Evolutionary conservation across 2,888 invertebrate genomes (phyloP), one percentile per base, ranked within the genome.

Genomic region (Portevinia maculata): DNA sequence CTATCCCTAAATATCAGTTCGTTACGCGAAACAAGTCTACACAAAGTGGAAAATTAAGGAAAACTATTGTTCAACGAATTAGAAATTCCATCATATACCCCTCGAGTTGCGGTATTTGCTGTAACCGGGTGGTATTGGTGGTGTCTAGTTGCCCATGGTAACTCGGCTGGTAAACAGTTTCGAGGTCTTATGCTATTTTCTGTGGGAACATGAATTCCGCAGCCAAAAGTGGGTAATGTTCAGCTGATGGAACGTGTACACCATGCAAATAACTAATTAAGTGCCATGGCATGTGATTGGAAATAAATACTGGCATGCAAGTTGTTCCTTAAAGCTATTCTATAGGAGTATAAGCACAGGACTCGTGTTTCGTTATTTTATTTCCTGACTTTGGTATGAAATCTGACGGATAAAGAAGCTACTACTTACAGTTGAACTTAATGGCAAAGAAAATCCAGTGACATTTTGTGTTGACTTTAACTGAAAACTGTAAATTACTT

Each of bases 251-350:
- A 73, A 65, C 59, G 44, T 65, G 48, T n/a, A n/a, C 52, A 39
- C 57, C 39, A 65, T 48, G 75, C 81, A 81, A 75, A 81, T 64
- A 75, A 71, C 75, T 70, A 81, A 81, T 81, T 75, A 81, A 7
- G 53, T 60, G 64, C 53, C 39, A 34, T 81, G 70, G 53, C 70
- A 76, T 67, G 74, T 69, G 74, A 57, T 17, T 53, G 70, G 59
- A 75, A 70, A 64, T 65, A 24, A 39, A 19, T 44, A 32, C 69
- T 75, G 70, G 46, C 75, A 75, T 79, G 79, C 55, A 55, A 46
- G 19, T 48, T 50, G 28, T 21, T 9, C n/a, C 17, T 15, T 41
- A 44, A 13, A 41, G 24, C 9, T 13, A 32, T 53, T 39, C 55
- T 41, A 41, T n/a, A 41, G 55, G 24, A 17, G 34, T 13, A 62